phyloP scores from a whole-genome alignment of 2,797 vertebrate genomes.

The Pangasius djambal region DNA sequence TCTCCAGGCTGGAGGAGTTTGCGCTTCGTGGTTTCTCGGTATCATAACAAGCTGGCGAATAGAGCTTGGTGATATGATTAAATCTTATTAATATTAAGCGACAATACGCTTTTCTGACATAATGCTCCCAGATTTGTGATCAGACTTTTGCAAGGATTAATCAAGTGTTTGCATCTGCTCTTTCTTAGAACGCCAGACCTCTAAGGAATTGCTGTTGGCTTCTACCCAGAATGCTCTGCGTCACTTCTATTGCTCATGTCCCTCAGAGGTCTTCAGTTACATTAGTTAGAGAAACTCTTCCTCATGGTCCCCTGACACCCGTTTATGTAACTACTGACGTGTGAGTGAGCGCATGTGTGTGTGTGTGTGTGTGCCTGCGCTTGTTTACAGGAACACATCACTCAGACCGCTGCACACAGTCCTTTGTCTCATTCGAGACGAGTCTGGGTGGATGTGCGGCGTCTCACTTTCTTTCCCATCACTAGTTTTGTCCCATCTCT shows the following conservation, averaged over 20 bases:
- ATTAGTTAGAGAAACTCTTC: slow-evolving; percentile 18
- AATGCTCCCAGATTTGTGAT: not conserved
- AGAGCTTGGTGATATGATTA: no score
- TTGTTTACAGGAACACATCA: slow-evolving; percentile 10
- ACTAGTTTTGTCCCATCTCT: not conserved
- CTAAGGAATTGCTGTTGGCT: slow-evolving; percentile 34
- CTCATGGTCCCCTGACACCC: slow-evolving; percentile 34
- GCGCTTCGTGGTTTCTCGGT: not conserved
- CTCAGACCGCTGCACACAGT: not conserved
- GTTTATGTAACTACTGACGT: slow-evolving; percentile 32
- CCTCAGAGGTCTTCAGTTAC: slow-evolving; percentile 28
- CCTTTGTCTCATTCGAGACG: no score
- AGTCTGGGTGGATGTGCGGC: not conserved
- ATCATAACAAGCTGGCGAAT: no score
- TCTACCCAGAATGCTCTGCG: slow-evolving; percentile 48
- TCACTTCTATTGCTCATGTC: slow-evolving; percentile 43
- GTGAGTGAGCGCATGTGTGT: not conserved
- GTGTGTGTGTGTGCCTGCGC: not conserved
- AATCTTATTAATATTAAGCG: no score
- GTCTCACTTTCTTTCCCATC: no score
- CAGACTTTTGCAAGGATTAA: not conserved
- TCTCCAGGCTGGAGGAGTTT: not conserved
- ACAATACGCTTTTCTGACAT: not conserved
- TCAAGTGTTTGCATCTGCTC: not conserved
- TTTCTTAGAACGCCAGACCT: slow-evolving; percentile 30